Evolutionary conservation across 2,797 vertebrate species (phyloP).

Genomic region (Chelidonichthys spinosus): DNA sequence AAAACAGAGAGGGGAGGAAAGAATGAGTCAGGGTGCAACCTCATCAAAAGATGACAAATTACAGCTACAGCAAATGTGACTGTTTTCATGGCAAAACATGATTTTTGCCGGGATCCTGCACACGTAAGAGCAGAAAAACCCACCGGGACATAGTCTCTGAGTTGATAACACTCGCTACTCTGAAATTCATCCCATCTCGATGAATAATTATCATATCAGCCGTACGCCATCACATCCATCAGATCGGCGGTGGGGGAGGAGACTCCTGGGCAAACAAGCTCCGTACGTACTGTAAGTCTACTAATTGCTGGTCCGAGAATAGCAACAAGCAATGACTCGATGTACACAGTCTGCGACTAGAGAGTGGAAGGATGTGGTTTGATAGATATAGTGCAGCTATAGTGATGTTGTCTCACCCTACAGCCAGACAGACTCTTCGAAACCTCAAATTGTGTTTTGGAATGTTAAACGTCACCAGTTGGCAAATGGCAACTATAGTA

Average conservation of each 20-base stretch:
- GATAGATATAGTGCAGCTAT: neutral
- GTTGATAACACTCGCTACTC: neutral
- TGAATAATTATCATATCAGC: neutral
- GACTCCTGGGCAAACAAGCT: neutral
- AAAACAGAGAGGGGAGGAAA: conserved; percentile 40
- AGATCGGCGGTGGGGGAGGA: neutral
- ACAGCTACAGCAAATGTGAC: conserved; percentile 41
- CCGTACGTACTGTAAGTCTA: neutral
- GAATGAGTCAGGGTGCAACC: conserved; percentile 58
- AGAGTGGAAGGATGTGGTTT: conserved; percentile 3
- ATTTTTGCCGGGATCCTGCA: conserved; percentile 6
- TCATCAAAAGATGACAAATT: conserved; percentile 58
- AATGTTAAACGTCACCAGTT: neutral
- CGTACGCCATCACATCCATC: neutral
- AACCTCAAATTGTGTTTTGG: neutral
- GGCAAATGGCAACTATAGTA: neutral
- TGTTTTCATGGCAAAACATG: conserved; percentile 32
- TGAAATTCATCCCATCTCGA: neutral
- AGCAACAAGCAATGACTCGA: neutral
- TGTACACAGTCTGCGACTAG: neutral
- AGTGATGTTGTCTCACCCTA: neutral
- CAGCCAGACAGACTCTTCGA: neutral
- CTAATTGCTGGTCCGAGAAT: neutral
- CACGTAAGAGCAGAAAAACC: conserved; percentile 16
- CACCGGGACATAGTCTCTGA: neutral